Base-by-base conservation (phyloP, 2,113 vertebrate genomes). In the Tachysurus vachellii region DNA sequence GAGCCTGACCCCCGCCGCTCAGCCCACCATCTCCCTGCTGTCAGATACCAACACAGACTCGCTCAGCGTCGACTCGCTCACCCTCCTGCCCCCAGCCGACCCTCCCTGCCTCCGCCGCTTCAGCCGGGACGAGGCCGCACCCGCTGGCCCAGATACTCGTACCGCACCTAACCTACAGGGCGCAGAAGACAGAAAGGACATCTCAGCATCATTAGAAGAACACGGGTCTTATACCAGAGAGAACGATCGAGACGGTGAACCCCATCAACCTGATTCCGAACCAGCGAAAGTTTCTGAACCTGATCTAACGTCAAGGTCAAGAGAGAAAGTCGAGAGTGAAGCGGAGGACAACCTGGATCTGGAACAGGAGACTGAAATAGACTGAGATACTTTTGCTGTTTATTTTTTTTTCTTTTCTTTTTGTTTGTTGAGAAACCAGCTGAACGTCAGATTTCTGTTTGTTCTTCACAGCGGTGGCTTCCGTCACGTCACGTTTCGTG, bases 11-110 rank as follows among this genome's bases (percentile, higher is more conserved):
- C 98, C 98, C 0, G 94, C 98, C 0, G 96, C 95, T 84, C 98
- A 99, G 93, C 98, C 98, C 89, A 96, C 96, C 21, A 97, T 99
- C 93, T 99, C 98, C 36, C 94, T 99, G 83, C 95, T 99, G 88
- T 97, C 96, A 0, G 95, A 97, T 89, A 95, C 96, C 91, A 91
- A 26, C 64, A 91, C 96, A 0, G 97, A 99, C 80, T 50, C 95
- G 0, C 94, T 98, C 47, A 99, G 97, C 0, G 95, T 97, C 21
- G 98, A 99, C 92, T 99, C 97, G 0, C 96, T 99, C 56, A 99
- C 98, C 0, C 94, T 99, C 68, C 92, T 99, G 77, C 98, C 97
- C 0, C 98, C 98, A 0, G 94, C 97, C 0, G 97, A 97, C 90
- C 94, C 96, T 0, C 94, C 95, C 12, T 96, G 95, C 91, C 96